Evolutionary conservation across 1,140 invertebrate genomes (phyloP), one percentile per base, ranked within the genome.

Genomic region (Mycetomoellerius zeteki): DNA sequence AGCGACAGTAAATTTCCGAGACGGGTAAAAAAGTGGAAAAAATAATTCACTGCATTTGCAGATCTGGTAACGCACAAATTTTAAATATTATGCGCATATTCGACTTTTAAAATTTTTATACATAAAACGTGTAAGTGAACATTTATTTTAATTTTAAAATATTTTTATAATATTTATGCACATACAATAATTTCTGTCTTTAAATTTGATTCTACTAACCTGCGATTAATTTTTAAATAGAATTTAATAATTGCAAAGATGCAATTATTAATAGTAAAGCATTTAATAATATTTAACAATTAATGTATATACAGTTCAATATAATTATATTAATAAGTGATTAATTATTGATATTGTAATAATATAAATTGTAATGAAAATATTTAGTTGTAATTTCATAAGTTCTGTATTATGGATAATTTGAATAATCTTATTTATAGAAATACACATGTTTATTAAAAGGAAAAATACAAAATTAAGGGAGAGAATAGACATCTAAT

Each of bases 31-130:
- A 52, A 67, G 3, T 24, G 62, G 7, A 52, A 54, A 81, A 71
- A 56, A 56, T 71, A 71, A 16, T 67, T 69, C 30, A 43, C 21
- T n/a, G 52, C 52, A 37, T 80, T 52, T 52, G 16, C 62, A 43
- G 50, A 27, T 71, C 16, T 37, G 52, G 5, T 43, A 56, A 54
- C 30, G 27, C 64, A 43, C 62, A 69, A 65, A 81, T 81, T 81
- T 37, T 54, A 14, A 69, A 81, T 69, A 56, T 56, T 52, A 56
- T 69, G 30, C 65, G 64, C 30, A 69, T 50, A 56, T 54, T 54
- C 47, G 21, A 27, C 50, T 50, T 80, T 67, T 43, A 71, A 71
- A 43, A 58, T 81, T 56, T 81, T 80, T 21, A 0, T 27, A 71
- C 67, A 21, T 14, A 54, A 80, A 80, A 67, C 21, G 16, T n/a